Evolutionary conservation across 2,888 invertebrate genomes (phyloP).

Genomic region (Crossocerus cetratus): DNA sequence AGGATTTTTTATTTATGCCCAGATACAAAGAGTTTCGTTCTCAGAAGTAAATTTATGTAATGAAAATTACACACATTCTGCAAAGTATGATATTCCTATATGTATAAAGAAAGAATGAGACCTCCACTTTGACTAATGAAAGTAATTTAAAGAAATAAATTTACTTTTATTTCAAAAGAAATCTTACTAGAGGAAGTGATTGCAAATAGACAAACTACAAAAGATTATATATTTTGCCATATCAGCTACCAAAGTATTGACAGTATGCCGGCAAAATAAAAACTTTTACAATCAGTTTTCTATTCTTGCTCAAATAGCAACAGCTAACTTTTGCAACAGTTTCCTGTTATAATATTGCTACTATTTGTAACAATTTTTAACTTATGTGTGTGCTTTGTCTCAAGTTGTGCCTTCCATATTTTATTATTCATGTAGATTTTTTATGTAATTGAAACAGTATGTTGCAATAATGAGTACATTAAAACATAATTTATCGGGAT

Average conservation of each 20-base stretch:
- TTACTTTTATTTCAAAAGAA: slow-evolving; percentile 28
- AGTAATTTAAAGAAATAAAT: slow-evolving; percentile 34
- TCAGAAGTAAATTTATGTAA: slow-evolving; percentile 4
- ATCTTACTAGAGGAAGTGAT: slow-evolving; percentile 14
- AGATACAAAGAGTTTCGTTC: slow-evolving; percentile 12
- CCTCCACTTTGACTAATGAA: slow-evolving; percentile 42
- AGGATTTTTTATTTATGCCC: slow-evolving; percentile 13
- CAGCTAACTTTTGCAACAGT: slow-evolving; percentile 7
- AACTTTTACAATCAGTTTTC: slow-evolving; percentile 10
- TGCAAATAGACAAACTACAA: slow-evolving; percentile 23
- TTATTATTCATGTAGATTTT: slow-evolving; percentile 29
- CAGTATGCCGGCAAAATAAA: too few species aligned
- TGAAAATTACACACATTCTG: slow-evolving; percentile 26
- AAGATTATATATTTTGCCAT: slow-evolving; percentile 18
- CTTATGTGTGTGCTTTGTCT: slow-evolving; percentile 29
- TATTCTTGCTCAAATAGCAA: slow-evolving; percentile 33
- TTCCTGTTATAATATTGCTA: slow-evolving; percentile 14
- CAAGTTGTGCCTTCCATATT: slow-evolving; percentile 26
- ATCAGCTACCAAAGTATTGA: neutral
- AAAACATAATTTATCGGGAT: neutral
- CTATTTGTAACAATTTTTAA: slow-evolving; percentile 22
- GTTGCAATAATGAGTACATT: slow-evolving; percentile 16
- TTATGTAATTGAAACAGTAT: slow-evolving; percentile 16
- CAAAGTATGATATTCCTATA: slow-evolving; percentile 35
- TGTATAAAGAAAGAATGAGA: slow-evolving; percentile 9